Conservation (phyloP, 2,888 invertebrate species). For the Harmothoe impar region DNA sequence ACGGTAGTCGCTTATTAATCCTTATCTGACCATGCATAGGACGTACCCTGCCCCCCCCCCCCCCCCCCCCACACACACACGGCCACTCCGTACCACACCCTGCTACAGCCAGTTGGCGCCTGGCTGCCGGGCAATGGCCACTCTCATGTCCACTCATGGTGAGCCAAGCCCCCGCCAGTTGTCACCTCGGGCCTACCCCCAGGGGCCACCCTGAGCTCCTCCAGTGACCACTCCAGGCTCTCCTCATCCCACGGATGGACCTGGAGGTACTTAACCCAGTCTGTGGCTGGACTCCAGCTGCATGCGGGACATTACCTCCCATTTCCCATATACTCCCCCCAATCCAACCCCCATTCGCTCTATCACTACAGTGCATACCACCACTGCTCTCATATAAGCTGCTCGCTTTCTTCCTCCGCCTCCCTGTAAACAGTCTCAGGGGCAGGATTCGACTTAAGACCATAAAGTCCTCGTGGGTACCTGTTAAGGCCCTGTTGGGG, state of each 20-base stretch:
- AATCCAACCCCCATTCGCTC: no score
- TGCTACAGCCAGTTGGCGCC: not conserved
- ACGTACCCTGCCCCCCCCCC: not conserved
- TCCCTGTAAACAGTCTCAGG: no score
- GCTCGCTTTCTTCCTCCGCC: no score
- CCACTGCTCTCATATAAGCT: no score
- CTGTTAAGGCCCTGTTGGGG: no score
- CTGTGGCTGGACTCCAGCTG: no score
- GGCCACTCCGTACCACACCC: no score
- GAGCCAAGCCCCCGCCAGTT: not conserved
- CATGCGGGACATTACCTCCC: no score
- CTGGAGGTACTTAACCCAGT: not conserved
- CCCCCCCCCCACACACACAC: not conserved
- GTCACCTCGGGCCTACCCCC: not conserved
- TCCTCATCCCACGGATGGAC: not conserved
- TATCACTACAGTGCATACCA: no score
- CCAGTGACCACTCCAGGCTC: conserved; percentile 26
- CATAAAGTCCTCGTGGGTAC: no score
- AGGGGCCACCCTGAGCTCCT: not conserved
- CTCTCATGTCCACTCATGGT: conserved; percentile 34
- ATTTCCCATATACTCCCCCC: no score
- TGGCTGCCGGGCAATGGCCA: not conserved
- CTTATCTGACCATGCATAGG: conserved; percentile 17
- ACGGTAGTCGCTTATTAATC: not conserved
- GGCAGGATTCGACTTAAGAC: no score